Conservation (phyloP, 2,797 vertebrate genomes). For the Lophotriccus pileatus region DNA sequence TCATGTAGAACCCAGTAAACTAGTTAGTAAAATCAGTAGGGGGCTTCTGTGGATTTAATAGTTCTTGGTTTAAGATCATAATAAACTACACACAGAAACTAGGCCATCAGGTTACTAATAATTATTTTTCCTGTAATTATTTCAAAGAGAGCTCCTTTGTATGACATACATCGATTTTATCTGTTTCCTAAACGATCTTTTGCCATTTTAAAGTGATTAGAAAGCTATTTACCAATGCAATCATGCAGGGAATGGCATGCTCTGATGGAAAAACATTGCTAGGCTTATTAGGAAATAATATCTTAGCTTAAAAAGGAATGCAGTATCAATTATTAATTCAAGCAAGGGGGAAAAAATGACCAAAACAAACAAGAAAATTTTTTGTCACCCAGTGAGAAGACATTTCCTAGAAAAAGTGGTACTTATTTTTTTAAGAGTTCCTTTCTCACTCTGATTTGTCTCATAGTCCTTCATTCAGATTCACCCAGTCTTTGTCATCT, state of each 20-base stretch:
- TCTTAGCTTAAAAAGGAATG: background rate
- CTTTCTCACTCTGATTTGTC: background rate
- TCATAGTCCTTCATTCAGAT: background rate
- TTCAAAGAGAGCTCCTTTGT: background rate
- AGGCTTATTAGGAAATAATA: background rate
- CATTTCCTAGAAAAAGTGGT: background rate
- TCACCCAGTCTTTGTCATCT: background rate
- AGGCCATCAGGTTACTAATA: background rate
- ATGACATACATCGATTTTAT: background rate
- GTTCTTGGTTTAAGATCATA: background rate
- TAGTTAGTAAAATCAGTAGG: background rate
- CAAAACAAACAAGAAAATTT: background rate
- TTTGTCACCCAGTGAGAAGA: background rate
- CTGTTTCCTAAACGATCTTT: constrained; percentile 6
- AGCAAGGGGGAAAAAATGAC: background rate
- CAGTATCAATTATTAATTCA: background rate
- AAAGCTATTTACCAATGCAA: constrained; percentile 17
- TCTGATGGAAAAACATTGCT: background rate
- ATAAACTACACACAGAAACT: background rate
- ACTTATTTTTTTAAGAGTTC: background rate
- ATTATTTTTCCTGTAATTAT: constrained; percentile 28
- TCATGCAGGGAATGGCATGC: background rate
- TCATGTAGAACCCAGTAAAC: background rate
- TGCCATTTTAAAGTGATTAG: constrained; percentile 22
- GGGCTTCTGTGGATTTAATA: background rate